Percentiles rank a stretch among this genome's conserved stretches.
Evolutionary conservation across 2,888 invertebrate species (phyloP).

Genomic region (Mythimna vitellina): DNA sequence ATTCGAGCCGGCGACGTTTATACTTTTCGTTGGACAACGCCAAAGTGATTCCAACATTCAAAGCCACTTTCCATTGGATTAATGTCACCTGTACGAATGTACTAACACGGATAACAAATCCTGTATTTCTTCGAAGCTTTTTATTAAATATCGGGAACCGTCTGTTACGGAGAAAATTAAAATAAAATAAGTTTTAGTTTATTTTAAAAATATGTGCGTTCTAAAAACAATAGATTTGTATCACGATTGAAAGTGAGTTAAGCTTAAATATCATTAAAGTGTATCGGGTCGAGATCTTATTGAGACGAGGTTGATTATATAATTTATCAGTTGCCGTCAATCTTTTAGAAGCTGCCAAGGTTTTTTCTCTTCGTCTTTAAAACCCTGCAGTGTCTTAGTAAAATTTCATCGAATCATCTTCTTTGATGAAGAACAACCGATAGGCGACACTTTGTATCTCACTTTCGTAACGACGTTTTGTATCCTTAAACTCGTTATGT

Average conservation of each 20-base stretch:
- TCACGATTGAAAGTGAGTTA: background rate
- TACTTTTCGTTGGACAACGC: background rate
- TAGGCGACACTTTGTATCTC: background rate
- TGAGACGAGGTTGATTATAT: conserved; percentile 19
- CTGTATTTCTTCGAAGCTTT: background rate
- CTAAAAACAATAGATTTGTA: background rate
- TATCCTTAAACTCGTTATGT: background rate
- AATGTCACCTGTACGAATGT: background rate
- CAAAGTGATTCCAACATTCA: background rate
- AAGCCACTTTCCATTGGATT: background rate
- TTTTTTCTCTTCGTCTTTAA: conserved; percentile 12
- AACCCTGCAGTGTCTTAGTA: conserved; percentile 20
- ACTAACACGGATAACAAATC: background rate
- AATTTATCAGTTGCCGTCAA: conserved; percentile 38
- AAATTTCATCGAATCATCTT: conserved; percentile 42
- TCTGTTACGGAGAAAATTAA: background rate
- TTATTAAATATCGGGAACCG: background rate
- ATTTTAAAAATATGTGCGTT: background rate
- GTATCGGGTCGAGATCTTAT: conserved; percentile 20
- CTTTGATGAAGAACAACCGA: conserved; percentile 21
- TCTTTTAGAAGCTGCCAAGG: conserved; percentile 18
- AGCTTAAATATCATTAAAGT: conserved; percentile 2
- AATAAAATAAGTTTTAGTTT: background rate
- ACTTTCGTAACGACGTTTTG: background rate
- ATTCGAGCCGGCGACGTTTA: background rate